Conservation (phyloP, 2,797 vertebrate species). For the Chloroceryle inda region DNA sequence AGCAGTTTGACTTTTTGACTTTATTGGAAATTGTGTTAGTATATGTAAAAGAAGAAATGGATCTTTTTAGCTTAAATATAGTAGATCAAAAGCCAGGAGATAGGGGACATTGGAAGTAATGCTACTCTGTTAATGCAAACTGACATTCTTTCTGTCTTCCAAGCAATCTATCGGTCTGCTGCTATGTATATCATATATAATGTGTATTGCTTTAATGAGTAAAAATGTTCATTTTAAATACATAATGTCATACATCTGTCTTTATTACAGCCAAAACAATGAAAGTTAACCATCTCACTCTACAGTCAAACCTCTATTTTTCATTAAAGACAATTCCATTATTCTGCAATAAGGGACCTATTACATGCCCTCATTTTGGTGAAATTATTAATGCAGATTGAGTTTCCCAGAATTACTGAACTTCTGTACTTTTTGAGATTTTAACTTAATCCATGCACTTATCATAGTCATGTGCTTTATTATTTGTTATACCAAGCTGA, state of each 20-base stretch:
- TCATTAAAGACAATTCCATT: slow-evolving; percentile 72
- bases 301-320: slow-evolving; percentile 6
- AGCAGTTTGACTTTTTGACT: slow-evolving; percentile 2
- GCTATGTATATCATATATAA: not conserved
- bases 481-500: slow-evolving; percentile 71
- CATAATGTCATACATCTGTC: slow-evolving; percentile 20
- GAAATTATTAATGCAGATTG: slow-evolving; percentile 69
- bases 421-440: slow-evolving; percentile 56
- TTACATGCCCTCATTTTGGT: slow-evolving; percentile 61
- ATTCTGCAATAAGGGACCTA: slow-evolving; percentile 45
- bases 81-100: not conserved
- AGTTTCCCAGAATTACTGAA: slow-evolving; percentile 56
- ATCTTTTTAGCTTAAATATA: not conserved
- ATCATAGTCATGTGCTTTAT: slow-evolving; percentile 61
- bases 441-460: slow-evolving; percentile 70
- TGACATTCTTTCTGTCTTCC: slow-evolving; percentile 20
- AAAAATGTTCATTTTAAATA: slow-evolving; percentile 45
- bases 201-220: slow-evolving; percentile 4
- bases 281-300: not conserved
- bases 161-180: slow-evolving; percentile 25
- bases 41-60: slow-evolving; percentile 14
- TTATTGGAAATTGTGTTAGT: not conserved
- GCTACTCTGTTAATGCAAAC: not conserved
- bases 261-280: slow-evolving; percentile 51
- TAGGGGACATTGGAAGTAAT: not conserved